Evolutionary conservation across 1,140 invertebrate genomes (phyloP).

Genomic region (Wiebesia pumilae): DNA sequence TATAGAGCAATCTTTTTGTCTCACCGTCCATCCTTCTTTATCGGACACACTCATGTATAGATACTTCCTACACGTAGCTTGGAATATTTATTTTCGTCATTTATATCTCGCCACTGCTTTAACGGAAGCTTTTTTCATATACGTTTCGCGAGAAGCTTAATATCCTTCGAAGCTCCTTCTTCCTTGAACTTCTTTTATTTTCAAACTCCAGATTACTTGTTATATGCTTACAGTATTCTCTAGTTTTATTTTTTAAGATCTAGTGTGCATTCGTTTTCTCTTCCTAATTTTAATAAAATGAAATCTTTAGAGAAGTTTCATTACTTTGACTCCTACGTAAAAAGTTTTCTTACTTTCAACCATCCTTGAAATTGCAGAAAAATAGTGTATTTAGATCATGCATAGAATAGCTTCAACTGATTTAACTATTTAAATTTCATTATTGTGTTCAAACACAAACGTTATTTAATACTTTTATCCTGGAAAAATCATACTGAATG

Average conservation of each 20-base stretch:
- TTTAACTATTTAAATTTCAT: not conserved
- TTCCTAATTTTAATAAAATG: slow-evolving; percentile 1
- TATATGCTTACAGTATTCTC: not conserved
- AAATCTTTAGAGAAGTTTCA: slow-evolving; percentile 1
- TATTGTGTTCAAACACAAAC: not conserved
- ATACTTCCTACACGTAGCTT: not conserved
- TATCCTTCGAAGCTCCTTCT: slow-evolving; percentile 6
- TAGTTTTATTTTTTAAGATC: not conserved
- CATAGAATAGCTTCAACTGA: not conserved
- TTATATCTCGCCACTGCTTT: not conserved
- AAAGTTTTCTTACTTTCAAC: not conserved
- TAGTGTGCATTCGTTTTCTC: no score
- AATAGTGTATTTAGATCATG: no score
- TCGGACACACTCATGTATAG: not conserved
- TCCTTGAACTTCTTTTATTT: slow-evolving; percentile 27
- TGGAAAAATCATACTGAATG: no score
- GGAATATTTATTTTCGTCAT: not conserved
- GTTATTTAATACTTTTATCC: not conserved
- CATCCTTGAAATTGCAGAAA: not conserved
- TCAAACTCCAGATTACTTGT: not conserved
- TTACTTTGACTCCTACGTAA: not conserved
- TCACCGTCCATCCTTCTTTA: not conserved
- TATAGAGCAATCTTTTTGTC: not conserved
- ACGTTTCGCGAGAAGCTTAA: not conserved
- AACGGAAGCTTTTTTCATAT: not conserved